Evolutionary conservation across 1,140 invertebrate species (phyloP).

Genomic region (Eumaeus atala): DNA sequence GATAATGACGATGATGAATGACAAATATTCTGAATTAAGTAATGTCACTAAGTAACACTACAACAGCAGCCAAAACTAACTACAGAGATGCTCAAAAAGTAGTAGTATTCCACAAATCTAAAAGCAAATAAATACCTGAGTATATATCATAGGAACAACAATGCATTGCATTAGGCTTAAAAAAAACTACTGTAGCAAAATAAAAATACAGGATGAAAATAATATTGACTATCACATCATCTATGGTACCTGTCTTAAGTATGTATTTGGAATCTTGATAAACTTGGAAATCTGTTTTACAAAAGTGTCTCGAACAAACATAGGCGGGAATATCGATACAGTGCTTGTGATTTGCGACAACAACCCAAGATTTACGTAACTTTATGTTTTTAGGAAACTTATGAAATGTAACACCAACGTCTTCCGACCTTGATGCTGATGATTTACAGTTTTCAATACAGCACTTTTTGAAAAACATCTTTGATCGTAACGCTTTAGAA

Average conservation of each 20-base stretch:
- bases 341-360: constrained; percentile 30
- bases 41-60: too few relatives aligned
- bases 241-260: constrained; percentile 50
- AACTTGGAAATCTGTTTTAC: constrained; percentile 57
- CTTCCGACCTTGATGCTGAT: constrained; percentile 49
- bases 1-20: too few relatives aligned
- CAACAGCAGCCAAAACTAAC: too few relatives aligned
- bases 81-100: too few relatives aligned
- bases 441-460: constrained; percentile 54
- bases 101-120: too few relatives aligned
- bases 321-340: constrained; percentile 31
- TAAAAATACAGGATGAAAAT: too few relatives aligned
- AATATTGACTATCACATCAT: constrained; percentile 6
- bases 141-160: too few relatives aligned
- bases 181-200: too few relatives aligned
- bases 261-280: constrained; percentile 58
- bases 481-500: constrained; percentile 19
- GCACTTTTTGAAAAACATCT: constrained; percentile 60
- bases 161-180: too few relatives aligned
- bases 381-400: constrained; percentile 53
- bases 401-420: constrained; percentile 58
- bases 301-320: constrained; percentile 61
- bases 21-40: too few relatives aligned
- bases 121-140: too few relatives aligned
- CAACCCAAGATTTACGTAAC: constrained; percentile 40